Base-by-base conservation (phyloP, 2,797 vertebrate genomes). In the Falco novaeseelandiae region DNA sequence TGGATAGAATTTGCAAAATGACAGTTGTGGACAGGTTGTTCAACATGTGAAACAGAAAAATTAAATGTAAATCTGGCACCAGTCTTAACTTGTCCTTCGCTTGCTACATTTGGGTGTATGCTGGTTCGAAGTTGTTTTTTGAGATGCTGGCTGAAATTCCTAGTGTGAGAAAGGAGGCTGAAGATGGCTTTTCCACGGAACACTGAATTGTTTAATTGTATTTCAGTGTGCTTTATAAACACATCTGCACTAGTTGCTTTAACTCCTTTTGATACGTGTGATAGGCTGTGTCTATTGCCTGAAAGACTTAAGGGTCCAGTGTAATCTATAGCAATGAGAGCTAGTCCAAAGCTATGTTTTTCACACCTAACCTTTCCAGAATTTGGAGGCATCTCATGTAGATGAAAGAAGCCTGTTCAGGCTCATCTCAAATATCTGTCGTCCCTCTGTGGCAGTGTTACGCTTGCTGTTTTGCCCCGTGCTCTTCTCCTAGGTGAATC, bases 31-130 rank as follows among this genome's bases (percentile, higher is more conserved):
- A 78, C 49, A 34, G 85, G 85, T 93, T 90, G 66, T 69, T 96
- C 49, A 83, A 93, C 25, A 30, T 44, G 34, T 69, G 44, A 90
- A 88, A 58, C 73, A 83, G 77, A 91, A 83, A 94, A 89, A 65
- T 27, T 12, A 55, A 62, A 59, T 80, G 73, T 91, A 82, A 82
- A 67, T 59, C 70, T 89, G n/a, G 38, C 69, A 52, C 85, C 90
- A 70, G 96, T 90, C 69, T 84, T 32, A 79, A 90, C 88, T 96
- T 96, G 94, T 59, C 80, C 63, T 89, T 65, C 52, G 70, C 77
- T 78, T 63, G 77, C 59, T 80, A 4, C 59, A 4, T n/a, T 63
- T 74, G 77, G 77, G 83, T 87, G 77, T 66, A 29, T 79, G 46
- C 48, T 0, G 4, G 18, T 46, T 76, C 0, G 1, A 61, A 66